Evolutionary conservation across 2,888 invertebrate species (phyloP), one percentile per base, ranked within the genome.

Genomic region (Sialis fuliginosa): DNA sequence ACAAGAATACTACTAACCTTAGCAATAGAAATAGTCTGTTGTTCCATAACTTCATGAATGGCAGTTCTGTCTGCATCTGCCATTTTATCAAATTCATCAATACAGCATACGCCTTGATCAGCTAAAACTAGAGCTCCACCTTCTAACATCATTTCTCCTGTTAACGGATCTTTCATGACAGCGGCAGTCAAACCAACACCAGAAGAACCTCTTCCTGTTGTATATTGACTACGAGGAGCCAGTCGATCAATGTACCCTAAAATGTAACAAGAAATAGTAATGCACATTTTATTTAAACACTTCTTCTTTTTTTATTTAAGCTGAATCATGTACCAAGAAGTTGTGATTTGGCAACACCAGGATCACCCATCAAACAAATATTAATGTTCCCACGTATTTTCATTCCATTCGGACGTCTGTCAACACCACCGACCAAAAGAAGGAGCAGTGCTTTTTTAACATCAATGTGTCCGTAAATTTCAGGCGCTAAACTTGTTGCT

Each of bases 71-170:
- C 97, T 39, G 69, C 66, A 53, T 98, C 97, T 44, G 92, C 88
- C 97, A 98, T 96, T 70, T 98, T 99, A 69, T 99, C 98, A 65
- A 99, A 99, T 70, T 99, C 98, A 64, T 99, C 98, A 62, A 99
- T 98, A 66, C 97, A 98, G 65, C 98, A 98, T 48, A 95, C 86
- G 46, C 96, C 96, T 61, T 90, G 86, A 68, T 97, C 96, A 1
- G 96, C 95, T 53, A 97, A 66, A 35, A 97, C 97, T 33, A 99
- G 68, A 8, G 98, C 95, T 6, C 98, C 98, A 37, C 97, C 95
- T 62, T 96, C 95, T 47, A 98, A 68, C 62, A 85, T 87, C 92
- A 97, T 93, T 72, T 98, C 95, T 1, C 92, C 92, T 0, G 97
- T 98, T 52, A 96, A 69, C 0, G 92, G 90, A 66, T 98, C 98